Evolutionary conservation across 2,888 invertebrate species (phyloP), one percentile per base, ranked within the genome.

Genomic region (Byasa hedistus): DNA sequence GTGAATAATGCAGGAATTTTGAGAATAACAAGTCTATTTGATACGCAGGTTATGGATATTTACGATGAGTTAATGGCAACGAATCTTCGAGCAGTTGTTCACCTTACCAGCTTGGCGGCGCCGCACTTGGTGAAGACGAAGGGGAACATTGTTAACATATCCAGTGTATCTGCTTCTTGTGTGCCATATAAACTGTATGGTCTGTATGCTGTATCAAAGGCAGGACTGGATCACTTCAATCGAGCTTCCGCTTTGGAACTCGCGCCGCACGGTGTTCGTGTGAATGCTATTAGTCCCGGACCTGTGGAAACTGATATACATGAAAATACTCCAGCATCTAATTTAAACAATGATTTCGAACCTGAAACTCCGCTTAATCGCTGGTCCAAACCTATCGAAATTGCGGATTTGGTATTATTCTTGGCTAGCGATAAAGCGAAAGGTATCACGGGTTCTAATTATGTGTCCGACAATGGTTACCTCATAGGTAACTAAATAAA

Each of bases 181-280:
- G 10, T 58, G 3, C 1, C 17, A 21, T 62, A 24, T 12, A 44
- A 64, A 32, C 4, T 21, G 1, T 64, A 68, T 32, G 48, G 68
- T 23, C 32, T 69, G 0, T 77, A 76, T 48, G 65, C 64, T 21
- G 55, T 70, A 8, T 68, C 73, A 2, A 79, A 75, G 64, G 73
- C 74, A 21, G 75, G 95, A 5, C 74, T 96, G 15, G 95, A 96
- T 82, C 95, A 96, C 76, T 93, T 96, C 70, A 96, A 96, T 0
- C 85, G 93, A 70, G 94, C 95, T 76, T 84, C 93, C 15, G 96
- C 96, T 8, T 79, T 96, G 56, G 96, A 94, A 75, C 80, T 94
- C n/a, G 93, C 93, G 65, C 68, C 81, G 0, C 85, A 89, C 76
- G 88, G 79, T 15, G 93, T 95, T 0, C 84, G 95, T 62, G 95